Evolutionary conservation across 2,888 invertebrate species (phyloP), one percentile per base, ranked within the genome.

Genomic region (Ommatoiulus sabulosus): DNA sequence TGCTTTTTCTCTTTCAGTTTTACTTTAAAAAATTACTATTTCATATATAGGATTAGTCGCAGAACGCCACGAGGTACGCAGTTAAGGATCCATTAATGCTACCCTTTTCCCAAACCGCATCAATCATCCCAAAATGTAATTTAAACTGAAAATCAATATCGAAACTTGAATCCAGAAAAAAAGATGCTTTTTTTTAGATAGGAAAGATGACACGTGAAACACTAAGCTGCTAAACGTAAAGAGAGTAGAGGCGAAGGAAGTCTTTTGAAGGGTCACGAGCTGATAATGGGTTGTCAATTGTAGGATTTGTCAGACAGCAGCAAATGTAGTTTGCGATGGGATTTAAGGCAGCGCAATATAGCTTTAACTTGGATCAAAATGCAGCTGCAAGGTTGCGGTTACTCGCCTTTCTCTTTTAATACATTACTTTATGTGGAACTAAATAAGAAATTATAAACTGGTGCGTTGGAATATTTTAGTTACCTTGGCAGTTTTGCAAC

Each of bases 401-500:
- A 72, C 72, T 72, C 72, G 24, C 24, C n/a, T 72, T 72, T 72
- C 72, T 72, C 8, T 3, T 72, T 72, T 72, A 1, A 72, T 72
- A 72, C 20, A 72, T 72, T 72, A 24, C 24, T 2, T 20, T 10
- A 24, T 72, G 72, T 72, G 24, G 24, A 15, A 10, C 72, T 72
- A 24, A 72, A 72, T 24, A 4, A 1, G 24, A 63, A 72, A 72
- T 7, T 24, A 24, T 63, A 17, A 63, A 63, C 35, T 35, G 63
- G 20, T 20, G 20, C 20, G 20, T 17, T 15, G 5, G 17, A 12
- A 57, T 17, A 57, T 57, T 17, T 43, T 7, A 5, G 43, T 44
- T 85, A 85, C 85, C 85, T 85, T 85, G 43, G 44, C 43, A 85
- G 85, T 85, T 44, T 43, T 85, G 85, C 85, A 85, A 20, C 85